Percentiles rank a stretch among this genome's conserved stretches.
These are phyloP conservation scores for Perognathus longimembris DNA, from an alignment of 2,113 vertebrate species.

Conservation along the genomic window DNA sequence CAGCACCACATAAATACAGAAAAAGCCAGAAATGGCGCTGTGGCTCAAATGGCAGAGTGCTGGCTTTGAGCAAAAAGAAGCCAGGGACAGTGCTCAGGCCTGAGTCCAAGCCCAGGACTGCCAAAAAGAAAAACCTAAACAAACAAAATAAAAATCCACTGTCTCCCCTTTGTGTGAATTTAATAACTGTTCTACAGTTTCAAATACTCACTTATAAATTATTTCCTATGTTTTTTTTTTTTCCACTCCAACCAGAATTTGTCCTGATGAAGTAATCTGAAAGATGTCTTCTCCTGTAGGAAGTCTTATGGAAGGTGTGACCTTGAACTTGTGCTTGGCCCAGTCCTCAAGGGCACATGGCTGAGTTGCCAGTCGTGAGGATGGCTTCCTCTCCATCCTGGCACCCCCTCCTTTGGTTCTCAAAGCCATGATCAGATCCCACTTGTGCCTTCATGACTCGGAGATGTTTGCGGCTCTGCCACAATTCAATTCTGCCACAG, in stretches of 20 bases:
- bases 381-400: not conserved
- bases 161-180: fast-evolving
- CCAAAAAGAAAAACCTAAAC: too few relatives aligned
- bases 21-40: too few relatives aligned
- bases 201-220: not conserved
- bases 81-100: too few relatives aligned
- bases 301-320: not conserved
- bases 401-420: not conserved
- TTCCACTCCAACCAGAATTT: not conserved
- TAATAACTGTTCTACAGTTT: not conserved
- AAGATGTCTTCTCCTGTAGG: not conserved
- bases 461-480: not conserved
- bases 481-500: not conserved
- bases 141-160: too few relatives aligned
- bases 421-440: not conserved
- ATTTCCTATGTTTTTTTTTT: not conserved
- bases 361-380: too few relatives aligned
- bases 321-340: not conserved
- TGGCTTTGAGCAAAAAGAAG: too few relatives aligned
- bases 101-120: too few relatives aligned
- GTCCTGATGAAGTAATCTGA: not conserved
- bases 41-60: too few relatives aligned
- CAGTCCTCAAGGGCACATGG: not conserved
- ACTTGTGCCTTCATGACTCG: not conserved
- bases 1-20: too few relatives aligned